Conservation (phyloP, 1,140 invertebrate genomes). For the Achroia grisella region DNA sequence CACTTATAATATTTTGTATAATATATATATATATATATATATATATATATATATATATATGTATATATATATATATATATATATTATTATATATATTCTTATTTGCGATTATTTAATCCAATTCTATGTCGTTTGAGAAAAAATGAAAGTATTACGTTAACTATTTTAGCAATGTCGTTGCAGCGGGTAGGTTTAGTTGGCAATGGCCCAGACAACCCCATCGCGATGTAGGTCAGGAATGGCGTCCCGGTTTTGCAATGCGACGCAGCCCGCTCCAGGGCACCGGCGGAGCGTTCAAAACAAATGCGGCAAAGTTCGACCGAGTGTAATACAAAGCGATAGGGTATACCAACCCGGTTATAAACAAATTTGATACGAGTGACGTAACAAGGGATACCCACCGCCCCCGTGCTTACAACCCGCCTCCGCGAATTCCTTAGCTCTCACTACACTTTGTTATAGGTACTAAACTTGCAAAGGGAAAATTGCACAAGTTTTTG, state of each 20-base stretch:
- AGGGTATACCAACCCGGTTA: slow-evolving; percentile 10
- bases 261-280: slow-evolving; percentile 13
- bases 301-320: slow-evolving; percentile 13
- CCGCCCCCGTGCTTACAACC: neutral
- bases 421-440: neutral
- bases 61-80: too few species aligned
- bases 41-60: too few species aligned
- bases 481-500: too few species aligned
- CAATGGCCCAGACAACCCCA: slow-evolving; percentile 44
- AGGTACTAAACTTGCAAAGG: too few species aligned
- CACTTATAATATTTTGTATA: too few species aligned
- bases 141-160: too few species aligned
- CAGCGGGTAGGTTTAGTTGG: slow-evolving; percentile 33
- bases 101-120: too few species aligned
- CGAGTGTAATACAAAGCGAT: slow-evolving; percentile 11
- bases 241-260: slow-evolving; percentile 27
- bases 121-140: too few species aligned
- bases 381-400: slow-evolving; percentile 11
- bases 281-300: slow-evolving; percentile 4
- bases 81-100: too few species aligned
- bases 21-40: too few species aligned
- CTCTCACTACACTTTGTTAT: too few species aligned
- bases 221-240: slow-evolving; percentile 58
- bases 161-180: too few species aligned
- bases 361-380: slow-evolving; percentile 21